phyloP scores from a whole-genome alignment of 92 coral and sea anemone genomes.

The Muricea muricata region DNA sequence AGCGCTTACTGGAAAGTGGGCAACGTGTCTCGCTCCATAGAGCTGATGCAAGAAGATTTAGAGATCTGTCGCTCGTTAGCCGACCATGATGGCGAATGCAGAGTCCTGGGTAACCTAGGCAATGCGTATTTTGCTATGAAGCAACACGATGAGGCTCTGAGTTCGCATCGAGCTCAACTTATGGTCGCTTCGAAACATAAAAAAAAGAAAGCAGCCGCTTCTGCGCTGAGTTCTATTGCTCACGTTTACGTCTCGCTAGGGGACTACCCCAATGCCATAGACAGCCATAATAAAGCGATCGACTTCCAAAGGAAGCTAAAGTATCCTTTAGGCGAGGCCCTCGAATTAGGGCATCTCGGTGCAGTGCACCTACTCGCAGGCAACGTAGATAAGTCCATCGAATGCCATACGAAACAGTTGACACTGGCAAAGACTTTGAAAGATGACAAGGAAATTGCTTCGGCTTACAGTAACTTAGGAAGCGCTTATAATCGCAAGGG shows the following conservation, averaged over 20 bases:
- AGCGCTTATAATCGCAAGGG: conserved; percentile 92
- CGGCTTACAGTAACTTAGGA: conserved; percentile 92
- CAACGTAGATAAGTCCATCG: conserved; percentile 81
- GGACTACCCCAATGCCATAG: conserved; percentile 85
- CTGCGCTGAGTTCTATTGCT: conserved; percentile 87
- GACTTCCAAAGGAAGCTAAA: conserved; percentile 82
- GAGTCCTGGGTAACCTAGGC: conserved; percentile 95
- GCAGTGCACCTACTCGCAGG: conserved; percentile 89
- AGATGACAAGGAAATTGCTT: conserved; percentile 81
- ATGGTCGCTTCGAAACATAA: conserved; percentile 84
- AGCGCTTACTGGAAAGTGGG: conserved; percentile 99
- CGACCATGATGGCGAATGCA: conserved; percentile 91
- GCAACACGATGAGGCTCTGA: conserved; percentile 82
- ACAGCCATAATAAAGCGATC: conserved; percentile 86
- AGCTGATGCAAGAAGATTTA: conserved; percentile 91
- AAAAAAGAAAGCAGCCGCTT: conserved; percentile 84
- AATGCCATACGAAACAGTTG: conserved; percentile 86
- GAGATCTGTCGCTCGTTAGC: conserved; percentile 88
- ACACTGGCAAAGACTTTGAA: conserved; percentile 78
- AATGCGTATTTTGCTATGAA: conserved; percentile 91
- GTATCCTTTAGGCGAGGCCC: conserved; percentile 85
- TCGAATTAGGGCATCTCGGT: conserved; percentile 91
- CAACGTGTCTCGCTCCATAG: conserved; percentile 81
- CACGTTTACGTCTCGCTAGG: conserved; percentile 87
- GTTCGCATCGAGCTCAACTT: conserved; percentile 83